Evolutionary conservation across 30 jellyfish, hydroid and myxozoan genomes (phyloP).

Genomic region (Mastigias papua): DNA sequence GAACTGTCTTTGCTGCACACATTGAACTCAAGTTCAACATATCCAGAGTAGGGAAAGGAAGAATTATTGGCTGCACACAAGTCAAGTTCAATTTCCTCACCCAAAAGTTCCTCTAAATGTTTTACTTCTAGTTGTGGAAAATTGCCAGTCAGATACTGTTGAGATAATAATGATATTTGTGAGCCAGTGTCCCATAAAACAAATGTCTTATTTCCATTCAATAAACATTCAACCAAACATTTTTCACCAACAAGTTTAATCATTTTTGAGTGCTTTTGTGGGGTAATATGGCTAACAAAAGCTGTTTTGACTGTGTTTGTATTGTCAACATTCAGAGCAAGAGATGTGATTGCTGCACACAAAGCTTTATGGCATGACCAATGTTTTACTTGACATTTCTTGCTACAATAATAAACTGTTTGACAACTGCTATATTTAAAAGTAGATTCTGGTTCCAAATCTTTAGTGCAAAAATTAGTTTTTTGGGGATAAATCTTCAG

Average conservation of each 20-base stretch:
- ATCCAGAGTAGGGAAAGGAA: slow-evolving; percentile 53
- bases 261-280: slow-evolving; percentile 38
- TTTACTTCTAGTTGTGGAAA: slow-evolving; percentile 26
- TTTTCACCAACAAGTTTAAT: slow-evolving; percentile 62
- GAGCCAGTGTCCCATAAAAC: slow-evolving; percentile 77
- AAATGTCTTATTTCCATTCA: slow-evolving; percentile 31
- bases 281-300: slow-evolving; percentile 61
- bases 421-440: slow-evolving; percentile 27
- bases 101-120: slow-evolving; percentile 15
- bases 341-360: slow-evolving; percentile 54
- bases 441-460: slow-evolving; percentile 50
- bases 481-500: slow-evolving; percentile 32
- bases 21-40: slow-evolving; percentile 35
- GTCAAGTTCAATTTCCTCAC: slow-evolving; percentile 14
- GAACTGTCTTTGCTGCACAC: slow-evolving; percentile 5
- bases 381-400: slow-evolving; percentile 53
- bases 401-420: slow-evolving; percentile 63
- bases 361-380: slow-evolving; percentile 57
- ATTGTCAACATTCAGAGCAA: slow-evolving; percentile 33
- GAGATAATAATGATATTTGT: slow-evolving; percentile 65
- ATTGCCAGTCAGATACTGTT: slow-evolving; percentile 17
- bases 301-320: slow-evolving; percentile 7
- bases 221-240: slow-evolving; percentile 58
- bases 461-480: slow-evolving; percentile 28
- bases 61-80: slow-evolving; percentile 62